These are phyloP conservation scores for Hydractinia symbiolongicarpus DNA, from an alignment of 30 jellyfish, hydroid and myxozoan genomes.

Conservation along the genomic window DNA sequence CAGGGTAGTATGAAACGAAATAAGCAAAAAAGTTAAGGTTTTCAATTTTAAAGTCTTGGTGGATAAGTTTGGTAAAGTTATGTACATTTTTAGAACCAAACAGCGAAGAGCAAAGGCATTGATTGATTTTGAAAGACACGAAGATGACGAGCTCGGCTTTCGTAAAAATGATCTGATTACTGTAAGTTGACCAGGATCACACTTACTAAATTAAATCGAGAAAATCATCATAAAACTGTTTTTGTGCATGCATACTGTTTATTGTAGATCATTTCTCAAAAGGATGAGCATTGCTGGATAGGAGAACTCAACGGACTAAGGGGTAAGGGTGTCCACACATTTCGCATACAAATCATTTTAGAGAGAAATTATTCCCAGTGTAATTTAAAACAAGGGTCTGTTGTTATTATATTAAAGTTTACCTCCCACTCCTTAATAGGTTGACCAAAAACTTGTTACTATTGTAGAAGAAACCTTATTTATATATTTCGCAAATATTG, in stretches of 20 bases:
- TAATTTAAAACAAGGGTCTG: too few relatives aligned
- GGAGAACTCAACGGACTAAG: conserved; percentile 94
- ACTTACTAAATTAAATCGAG: neutral
- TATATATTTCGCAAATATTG: too few relatives aligned
- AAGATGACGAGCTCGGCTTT: conserved; percentile 94
- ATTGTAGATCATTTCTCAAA: conserved; percentile 76
- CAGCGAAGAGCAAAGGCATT: conserved; percentile 94
- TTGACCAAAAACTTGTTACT: too few relatives aligned
- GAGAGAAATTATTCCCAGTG: too few relatives aligned
- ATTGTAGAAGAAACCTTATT: too few relatives aligned
- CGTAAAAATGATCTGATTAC: conserved; percentile 88
- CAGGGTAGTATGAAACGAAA: too few relatives aligned
- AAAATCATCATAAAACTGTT: neutral
- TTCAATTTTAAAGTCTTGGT: too few relatives aligned
- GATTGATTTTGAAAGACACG: conserved; percentile 93
- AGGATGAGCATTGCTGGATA: conserved; percentile 97
- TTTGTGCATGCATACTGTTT: neutral
- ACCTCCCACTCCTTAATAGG: too few relatives aligned
- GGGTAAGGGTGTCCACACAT: too few relatives aligned
- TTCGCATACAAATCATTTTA: too few relatives aligned
- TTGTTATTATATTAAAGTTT: too few relatives aligned
- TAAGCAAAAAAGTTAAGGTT: too few relatives aligned
- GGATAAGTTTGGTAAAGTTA: neutral
- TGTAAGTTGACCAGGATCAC: conserved; percentile 28
- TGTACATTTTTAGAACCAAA: conserved; percentile 33